These are phyloP conservation scores for Andrena dorsata DNA, from an alignment of 2,888 invertebrate species.

Conservation along the genomic window DNA sequence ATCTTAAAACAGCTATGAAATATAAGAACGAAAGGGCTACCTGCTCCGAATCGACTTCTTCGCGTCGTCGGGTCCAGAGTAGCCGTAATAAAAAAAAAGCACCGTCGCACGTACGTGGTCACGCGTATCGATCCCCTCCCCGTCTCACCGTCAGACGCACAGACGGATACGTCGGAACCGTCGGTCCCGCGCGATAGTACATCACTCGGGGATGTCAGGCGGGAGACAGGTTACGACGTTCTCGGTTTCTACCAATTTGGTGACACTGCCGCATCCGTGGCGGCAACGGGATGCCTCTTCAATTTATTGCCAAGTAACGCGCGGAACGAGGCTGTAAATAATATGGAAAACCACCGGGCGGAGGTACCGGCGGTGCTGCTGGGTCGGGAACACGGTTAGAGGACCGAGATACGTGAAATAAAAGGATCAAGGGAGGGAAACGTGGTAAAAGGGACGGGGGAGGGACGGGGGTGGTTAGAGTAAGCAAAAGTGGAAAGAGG, in stretches of 20 bases:
- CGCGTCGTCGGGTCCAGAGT: neutral
- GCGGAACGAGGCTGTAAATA: slow-evolving; percentile 77
- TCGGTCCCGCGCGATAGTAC: slow-evolving; percentile 61
- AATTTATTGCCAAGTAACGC: slow-evolving; percentile 72
- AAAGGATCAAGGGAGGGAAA: slow-evolving; percentile 46
- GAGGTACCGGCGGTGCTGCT: neutral
- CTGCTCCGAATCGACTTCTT: neutral
- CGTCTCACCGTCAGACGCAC: slow-evolving; percentile 7
- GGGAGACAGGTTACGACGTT: slow-evolving; percentile 65
- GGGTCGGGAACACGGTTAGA: slow-evolving; percentile 5
- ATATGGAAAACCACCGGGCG: slow-evolving; percentile 74
- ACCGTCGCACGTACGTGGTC: slow-evolving; percentile 18
- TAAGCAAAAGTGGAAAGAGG: slow-evolving; percentile 39
- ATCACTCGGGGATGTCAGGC: slow-evolving; percentile 70
- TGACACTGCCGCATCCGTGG: slow-evolving; percentile 59
- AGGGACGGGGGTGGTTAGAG: slow-evolving; percentile 33
- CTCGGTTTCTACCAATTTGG: slow-evolving; percentile 74
- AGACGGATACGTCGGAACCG: slow-evolving; percentile 28
- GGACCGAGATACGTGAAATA: slow-evolving; percentile 57
- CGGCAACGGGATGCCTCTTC: slow-evolving; percentile 25
- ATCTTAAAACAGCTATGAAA: no score
- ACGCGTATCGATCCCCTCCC: slow-evolving; percentile 42
- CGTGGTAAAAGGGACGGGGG: slow-evolving; percentile 30
- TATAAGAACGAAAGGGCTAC: no score
- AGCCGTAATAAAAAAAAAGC: slow-evolving; percentile 23